A percentile compares a stretch with the other conserved stretches of the same genome.
phyloP scores from a whole-genome alignment of 2,888 invertebrate species.

The Pyralis farinalis region DNA sequence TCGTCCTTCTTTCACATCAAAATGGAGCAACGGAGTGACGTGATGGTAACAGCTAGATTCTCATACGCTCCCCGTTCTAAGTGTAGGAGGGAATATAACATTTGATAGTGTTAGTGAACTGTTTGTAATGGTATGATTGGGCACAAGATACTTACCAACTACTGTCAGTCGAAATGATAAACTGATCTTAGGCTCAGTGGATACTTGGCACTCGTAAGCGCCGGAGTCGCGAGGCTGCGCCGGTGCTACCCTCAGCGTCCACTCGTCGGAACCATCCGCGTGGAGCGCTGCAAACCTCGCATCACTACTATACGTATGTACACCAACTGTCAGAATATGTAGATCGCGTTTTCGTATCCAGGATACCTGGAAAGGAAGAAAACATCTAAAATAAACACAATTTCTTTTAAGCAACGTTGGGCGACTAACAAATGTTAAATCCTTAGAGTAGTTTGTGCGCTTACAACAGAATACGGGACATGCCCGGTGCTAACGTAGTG shows the following conservation, averaged over 20 bases:
- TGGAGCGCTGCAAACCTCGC: conserved; percentile 83
- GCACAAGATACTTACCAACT: conserved; percentile 83
- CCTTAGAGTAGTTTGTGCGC: no score
- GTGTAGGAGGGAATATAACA: no score
- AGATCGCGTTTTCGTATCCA: conserved; percentile 93
- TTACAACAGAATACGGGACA: no score
- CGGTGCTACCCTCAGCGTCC: conserved; percentile 81
- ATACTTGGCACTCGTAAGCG: conserved; percentile 95
- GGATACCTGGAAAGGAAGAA: conserved; percentile 82
- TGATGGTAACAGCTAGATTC: no score
- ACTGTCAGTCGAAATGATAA: conserved; percentile 86
- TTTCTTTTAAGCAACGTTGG: no score
- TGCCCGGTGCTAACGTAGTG: no score
- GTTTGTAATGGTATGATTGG: no score
- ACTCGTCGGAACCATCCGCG: conserved; percentile 83
- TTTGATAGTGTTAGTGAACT: no score
- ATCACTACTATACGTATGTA: conserved; percentile 84
- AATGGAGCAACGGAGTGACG: no score
- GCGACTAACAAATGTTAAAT: no score
- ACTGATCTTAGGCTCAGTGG: conserved; percentile 95
- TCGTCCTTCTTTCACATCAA: no score
- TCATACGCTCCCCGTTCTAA: no score
- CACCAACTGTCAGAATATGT: conserved; percentile 84
- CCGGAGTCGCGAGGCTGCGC: conserved; percentile 90
- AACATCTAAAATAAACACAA: not conserved